Conservation (phyloP, 2,797 vertebrate species). For the Siniperca scherzeri region DNA sequence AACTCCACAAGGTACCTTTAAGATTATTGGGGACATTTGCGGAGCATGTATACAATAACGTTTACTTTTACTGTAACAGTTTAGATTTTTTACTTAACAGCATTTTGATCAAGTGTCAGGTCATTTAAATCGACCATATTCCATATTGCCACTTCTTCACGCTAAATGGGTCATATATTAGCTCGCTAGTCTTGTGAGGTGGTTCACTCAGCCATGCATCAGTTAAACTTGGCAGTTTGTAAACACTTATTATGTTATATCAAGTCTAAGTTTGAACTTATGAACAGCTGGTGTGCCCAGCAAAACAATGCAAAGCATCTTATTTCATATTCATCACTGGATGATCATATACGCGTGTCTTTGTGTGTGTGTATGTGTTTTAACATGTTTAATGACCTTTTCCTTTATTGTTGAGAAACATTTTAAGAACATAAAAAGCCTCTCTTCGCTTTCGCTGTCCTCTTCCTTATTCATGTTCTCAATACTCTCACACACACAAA, state of each 20-base stretch:
- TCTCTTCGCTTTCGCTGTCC: neutral
- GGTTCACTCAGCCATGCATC: neutral
- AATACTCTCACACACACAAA: conserved; percentile 77
- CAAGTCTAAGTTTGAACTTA: neutral
- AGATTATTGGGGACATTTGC: neutral
- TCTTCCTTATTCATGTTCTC: conserved; percentile 6
- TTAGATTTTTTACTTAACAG: too few relatives aligned
- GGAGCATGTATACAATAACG: too few relatives aligned
- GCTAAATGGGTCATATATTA: neutral
- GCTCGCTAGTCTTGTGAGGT: neutral
- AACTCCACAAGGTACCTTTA: neutral
- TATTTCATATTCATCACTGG: neutral
- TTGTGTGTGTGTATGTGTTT: neutral
- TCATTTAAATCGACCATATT: too few relatives aligned
- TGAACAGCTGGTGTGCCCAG: neutral
- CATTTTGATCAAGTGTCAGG: too few relatives aligned
- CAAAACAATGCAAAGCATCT: neutral
- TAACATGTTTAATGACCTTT: conserved; percentile 14
- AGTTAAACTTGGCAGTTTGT: neutral
- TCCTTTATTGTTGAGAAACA: conserved; percentile 6
- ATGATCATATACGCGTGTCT: neutral
- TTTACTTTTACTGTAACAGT: too few relatives aligned
- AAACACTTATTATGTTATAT: neutral
- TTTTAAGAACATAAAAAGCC: conserved; percentile 12
- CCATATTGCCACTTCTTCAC: neutral